Conservation (phyloP, 2,113 vertebrate genomes). For the Rhabdomys dilectus region DNA sequence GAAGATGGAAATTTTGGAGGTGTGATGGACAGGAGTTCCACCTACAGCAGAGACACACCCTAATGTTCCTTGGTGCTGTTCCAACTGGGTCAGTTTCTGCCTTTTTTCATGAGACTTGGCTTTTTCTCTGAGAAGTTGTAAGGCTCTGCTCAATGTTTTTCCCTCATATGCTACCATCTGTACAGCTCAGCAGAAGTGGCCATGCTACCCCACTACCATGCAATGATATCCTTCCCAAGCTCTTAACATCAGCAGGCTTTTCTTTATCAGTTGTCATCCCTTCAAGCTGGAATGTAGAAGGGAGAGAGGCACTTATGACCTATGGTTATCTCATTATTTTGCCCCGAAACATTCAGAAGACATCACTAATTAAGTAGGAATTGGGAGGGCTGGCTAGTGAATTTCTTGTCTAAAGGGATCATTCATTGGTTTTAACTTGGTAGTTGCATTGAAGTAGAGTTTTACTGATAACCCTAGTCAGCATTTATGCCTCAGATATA, state of each 20-base stretch:
- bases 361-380: background rate
- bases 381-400: background rate
- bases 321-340: background rate
- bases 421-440: slow-evolving; percentile 14
- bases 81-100: background rate
- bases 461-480: background rate
- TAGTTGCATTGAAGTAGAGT: slow-evolving; percentile 16
- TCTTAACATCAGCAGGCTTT: background rate
- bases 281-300: background rate
- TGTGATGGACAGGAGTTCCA: background rate
- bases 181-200: background rate
- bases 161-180: background rate
- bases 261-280: background rate
- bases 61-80: background rate
- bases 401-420: slow-evolving; percentile 26
- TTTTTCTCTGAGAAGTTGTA: background rate
- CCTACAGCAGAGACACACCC: background rate
- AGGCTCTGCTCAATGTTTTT: background rate
- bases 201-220: background rate
- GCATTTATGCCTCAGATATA: background rate
- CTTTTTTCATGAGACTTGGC: background rate
- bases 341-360: background rate
- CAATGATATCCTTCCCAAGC: background rate
- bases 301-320: background rate
- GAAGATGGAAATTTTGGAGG: background rate